Percentiles rank a stretch among this genome's conserved stretches.
Conservation (phyloP, 2,113 vertebrate genomes). For the Cyanistes caeruleus region DNA sequence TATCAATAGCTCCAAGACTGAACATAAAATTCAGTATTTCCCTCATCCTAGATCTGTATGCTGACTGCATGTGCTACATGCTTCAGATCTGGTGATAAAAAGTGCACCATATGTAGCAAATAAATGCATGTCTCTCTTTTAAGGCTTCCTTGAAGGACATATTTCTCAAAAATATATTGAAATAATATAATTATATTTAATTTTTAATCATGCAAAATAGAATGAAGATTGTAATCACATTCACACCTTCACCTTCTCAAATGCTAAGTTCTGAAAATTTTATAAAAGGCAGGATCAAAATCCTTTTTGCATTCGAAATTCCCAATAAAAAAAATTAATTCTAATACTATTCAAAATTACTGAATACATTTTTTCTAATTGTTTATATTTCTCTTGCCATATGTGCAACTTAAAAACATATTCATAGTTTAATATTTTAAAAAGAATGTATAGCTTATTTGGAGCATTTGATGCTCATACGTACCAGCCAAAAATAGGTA, state of each 20-base stretch:
- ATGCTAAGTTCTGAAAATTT: not conserved
- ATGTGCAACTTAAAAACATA: not conserved
- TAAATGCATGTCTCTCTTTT: not conserved
- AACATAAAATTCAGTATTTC: not conserved
- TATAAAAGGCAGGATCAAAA: not conserved
- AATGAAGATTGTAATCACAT: not conserved
- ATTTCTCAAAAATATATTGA: not conserved
- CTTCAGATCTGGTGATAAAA: not conserved
- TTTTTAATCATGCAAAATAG: not conserved
- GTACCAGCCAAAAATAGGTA: not conserved
- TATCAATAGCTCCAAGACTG: not conserved
- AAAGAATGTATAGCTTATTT: not conserved
- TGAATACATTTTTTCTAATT: not conserved
- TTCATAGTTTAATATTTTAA: not conserved
- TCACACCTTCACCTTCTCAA: not conserved
- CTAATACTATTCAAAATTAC: not conserved
- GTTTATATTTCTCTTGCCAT: not conserved
- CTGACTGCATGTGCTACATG: not conserved
- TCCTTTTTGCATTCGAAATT: not conserved
- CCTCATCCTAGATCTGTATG: not conserved
- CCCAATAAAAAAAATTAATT: not conserved
- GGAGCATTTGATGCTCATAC: not conserved
- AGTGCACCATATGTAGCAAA: not conserved
- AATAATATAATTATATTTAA: not conserved
- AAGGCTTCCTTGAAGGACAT: not conserved